Evolutionary conservation across 2,113 vertebrate species (phyloP).

Genomic region (Ictalurus punctatus): DNA sequence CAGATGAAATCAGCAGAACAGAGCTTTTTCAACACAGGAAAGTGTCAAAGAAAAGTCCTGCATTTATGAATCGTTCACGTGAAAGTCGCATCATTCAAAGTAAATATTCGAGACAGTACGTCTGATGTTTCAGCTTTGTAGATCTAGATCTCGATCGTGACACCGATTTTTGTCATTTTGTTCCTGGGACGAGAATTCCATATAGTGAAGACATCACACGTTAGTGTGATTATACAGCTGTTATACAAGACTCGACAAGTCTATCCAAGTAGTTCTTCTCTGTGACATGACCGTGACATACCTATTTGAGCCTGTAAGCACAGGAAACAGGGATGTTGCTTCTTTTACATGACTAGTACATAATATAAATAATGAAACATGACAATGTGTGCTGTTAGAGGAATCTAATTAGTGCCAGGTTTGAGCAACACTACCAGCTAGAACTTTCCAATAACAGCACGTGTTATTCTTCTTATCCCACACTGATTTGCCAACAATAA

Average conservation of each 20-base stretch:
- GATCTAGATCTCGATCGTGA: not conserved
- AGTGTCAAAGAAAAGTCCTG: conserved; percentile 24
- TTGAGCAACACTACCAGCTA: not conserved
- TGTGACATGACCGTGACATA: conserved; percentile 59
- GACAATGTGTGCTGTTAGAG: not conserved
- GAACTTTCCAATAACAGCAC: not conserved
- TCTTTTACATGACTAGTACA: not conserved
- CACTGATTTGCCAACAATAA: not conserved
- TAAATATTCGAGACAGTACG: not conserved
- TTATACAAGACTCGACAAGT: conserved; percentile 68
- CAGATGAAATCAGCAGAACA: conserved; percentile 49
- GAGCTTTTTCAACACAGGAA: conserved; percentile 16
- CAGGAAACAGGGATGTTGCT: not conserved
- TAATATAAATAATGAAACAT: not conserved
- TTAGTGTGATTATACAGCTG: conserved; percentile 47
- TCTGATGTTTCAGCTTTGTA: not conserved
- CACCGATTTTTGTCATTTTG: not conserved
- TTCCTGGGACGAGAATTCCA: conserved; percentile 49
- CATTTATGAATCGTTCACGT: conserved; percentile 31
- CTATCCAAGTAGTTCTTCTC: conserved; percentile 58
- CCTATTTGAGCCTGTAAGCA: not conserved
- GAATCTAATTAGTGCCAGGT: not conserved
- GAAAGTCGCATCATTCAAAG: not conserved
- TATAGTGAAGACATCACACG: conserved; percentile 61
- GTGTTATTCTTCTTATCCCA: not conserved